A percentile compares a stretch with the other conserved stretches of the same genome.
Evolutionary conservation across 2,797 vertebrate species (phyloP).

Genomic region (Siniperca scherzeri): DNA sequence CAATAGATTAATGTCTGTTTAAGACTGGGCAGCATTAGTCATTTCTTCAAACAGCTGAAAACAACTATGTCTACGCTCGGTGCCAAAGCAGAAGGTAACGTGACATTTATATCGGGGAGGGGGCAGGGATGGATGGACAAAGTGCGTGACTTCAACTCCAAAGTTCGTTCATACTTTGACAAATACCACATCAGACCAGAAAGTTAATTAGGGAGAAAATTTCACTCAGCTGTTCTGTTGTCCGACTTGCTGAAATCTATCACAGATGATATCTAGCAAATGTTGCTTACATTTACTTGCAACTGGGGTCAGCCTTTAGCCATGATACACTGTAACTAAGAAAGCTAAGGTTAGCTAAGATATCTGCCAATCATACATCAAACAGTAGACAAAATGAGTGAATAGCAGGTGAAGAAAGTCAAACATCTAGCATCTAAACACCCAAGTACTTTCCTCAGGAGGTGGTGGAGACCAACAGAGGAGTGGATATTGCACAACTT

Average conservation of each 20-base stretch:
- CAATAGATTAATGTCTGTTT: constrained; percentile 39
- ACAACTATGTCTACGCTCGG: constrained; percentile 22
- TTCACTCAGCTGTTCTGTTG: constrained; percentile 2
- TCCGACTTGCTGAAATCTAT: neutral
- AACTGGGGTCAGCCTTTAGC: neutral
- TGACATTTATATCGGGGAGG: constrained; percentile 33
- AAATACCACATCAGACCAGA: neutral
- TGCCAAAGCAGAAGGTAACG: constrained; percentile 35
- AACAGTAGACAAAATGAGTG: neutral
- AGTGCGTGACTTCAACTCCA: constrained; percentile 19
- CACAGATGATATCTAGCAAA: neutral
- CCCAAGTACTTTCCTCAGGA: neutral
- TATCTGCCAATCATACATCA: too few relatives aligned
- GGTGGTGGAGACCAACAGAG: neutral
- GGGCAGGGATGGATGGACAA: constrained; percentile 1
- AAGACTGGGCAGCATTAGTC: constrained; percentile 39
- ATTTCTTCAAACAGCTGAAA: constrained; percentile 51
- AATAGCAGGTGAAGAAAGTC: neutral
- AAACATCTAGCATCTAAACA: neutral
- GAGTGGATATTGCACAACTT: neutral
- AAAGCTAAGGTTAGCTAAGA: neutral
- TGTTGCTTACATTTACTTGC: neutral
- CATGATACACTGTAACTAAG: neutral
- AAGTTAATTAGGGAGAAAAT: constrained; percentile 18
- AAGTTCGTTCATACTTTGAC: constrained; percentile 15